Base-by-base conservation (phyloP, 1,140 invertebrate species). In the Zophobas morio region DNA sequence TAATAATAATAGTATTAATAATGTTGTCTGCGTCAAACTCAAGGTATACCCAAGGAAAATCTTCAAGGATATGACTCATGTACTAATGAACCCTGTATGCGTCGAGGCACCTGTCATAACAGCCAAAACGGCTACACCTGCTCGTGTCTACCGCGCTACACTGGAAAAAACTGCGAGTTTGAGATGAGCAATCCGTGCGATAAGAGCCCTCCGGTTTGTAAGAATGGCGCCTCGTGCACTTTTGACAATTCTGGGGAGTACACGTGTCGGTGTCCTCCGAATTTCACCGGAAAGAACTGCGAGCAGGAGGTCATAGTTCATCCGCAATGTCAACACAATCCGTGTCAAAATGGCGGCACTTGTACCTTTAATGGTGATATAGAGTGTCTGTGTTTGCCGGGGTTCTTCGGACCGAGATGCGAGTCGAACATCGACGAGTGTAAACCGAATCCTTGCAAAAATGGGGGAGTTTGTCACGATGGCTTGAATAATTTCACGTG, bases 401-500 rank as follows among this genome's bases (percentile, higher is more conserved):
- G 92, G 1, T 94, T 90, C 85, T 88, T 88, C 35, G 94, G 94
- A 1, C 80, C 83, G 1, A 88, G 89, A 66, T 95, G 94, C 85
- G 92, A 93, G 79, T 88, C 88, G 35, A 88, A 95, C 82, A 88
- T 93, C 40, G 91, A 94, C 83, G 94, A 95, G 82, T 95, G 92
- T 85, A 86, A 87, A 77, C 87, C 89, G 20, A 90, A 89, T 77
- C 95, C 95, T 0, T 99, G 98, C 87, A 88, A 91, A 75, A 93
- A 99, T 87, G 92, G 92, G 70, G 96, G 96, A 47, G 90, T 90
- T 42, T 98, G 96, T 87, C 88, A 91, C 20, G 94, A 96, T 86
- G 90, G 90, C 6, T 87, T 92, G 66, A 93, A 94, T 85, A 94
- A 93, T 81, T 97, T 93, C 85, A 93, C 90, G 1, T 98, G 96